Conservation (phyloP, 64 coral and sea anemone genomes). For the Anthopleura sola region DNA sequence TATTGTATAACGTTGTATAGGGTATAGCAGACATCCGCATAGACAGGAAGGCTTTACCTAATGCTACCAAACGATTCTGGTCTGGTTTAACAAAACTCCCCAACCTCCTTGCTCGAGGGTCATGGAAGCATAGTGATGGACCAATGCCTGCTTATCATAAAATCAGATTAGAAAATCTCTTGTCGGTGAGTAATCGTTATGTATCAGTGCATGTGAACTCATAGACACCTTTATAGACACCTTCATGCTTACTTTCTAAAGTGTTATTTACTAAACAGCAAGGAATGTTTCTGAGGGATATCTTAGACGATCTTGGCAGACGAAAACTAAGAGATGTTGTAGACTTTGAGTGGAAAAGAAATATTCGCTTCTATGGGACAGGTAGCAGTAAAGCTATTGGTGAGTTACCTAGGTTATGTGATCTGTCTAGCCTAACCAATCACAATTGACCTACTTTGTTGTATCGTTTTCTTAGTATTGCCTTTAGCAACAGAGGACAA, state of each 20-base stretch:
- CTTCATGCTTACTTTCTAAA: neutral
- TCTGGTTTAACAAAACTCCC: constrained; percentile 76
- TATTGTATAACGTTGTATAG: constrained; percentile 26
- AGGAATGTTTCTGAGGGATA: constrained; percentile 97
- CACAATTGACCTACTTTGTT: neutral
- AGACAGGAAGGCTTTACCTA: constrained; percentile 91
- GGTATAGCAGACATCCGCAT: constrained; percentile 90
- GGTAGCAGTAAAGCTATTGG: neutral
- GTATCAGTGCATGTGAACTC: neutral
- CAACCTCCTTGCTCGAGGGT: constrained; percentile 61
- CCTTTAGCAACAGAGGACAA: neutral
- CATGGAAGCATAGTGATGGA: constrained; percentile 81
- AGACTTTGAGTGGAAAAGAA: constrained; percentile 99
- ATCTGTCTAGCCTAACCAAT: neutral
- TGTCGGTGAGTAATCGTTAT: constrained; percentile 55
- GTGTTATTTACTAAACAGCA: constrained; percentile 41
- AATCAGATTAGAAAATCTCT: constrained; percentile 66
- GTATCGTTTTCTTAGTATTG: neutral
- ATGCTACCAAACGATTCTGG: constrained; percentile 91
- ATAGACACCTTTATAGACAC: too few relatives aligned
- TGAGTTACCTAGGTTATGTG: neutral
- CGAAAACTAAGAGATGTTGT: constrained; percentile 87
- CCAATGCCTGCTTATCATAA: constrained; percentile 71
- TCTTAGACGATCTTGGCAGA: constrained; percentile 85
- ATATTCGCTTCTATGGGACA: constrained; percentile 89